Evolutionary conservation across 1,140 invertebrate species (phyloP).

Genomic region (Apis dorsata): DNA sequence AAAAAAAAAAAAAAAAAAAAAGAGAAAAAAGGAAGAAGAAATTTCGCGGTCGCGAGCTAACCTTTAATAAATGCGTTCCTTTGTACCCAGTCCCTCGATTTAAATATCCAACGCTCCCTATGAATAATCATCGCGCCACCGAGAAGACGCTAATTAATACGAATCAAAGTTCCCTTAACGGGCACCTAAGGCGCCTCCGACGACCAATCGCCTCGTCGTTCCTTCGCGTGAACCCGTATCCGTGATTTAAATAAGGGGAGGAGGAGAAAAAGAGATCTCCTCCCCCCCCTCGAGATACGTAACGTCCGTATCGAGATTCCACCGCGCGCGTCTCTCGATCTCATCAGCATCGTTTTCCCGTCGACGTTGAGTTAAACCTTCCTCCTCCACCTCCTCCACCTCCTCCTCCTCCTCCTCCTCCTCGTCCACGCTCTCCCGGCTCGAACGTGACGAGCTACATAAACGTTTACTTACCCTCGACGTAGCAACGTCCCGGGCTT

Average conservation of each 20-base stretch:
- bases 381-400: background rate
- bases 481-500: slow-evolving; percentile 26
- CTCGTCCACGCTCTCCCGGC: too few relatives aligned
- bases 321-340: slow-evolving; percentile 26
- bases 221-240: slow-evolving; percentile 15
- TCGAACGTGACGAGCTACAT: slow-evolving; percentile 63
- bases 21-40: background rate
- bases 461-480: slow-evolving; percentile 62
- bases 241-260: slow-evolving; percentile 33
- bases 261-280: background rate
- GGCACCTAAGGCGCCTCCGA: background rate
- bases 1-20: too few relatives aligned
- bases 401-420: background rate
- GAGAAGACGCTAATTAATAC: slow-evolving; percentile 22
- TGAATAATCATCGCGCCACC: slow-evolving; percentile 17
- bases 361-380: slow-evolving; percentile 36
- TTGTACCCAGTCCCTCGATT: background rate
- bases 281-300: background rate
- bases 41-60: background rate
- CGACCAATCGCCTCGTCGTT: background rate
- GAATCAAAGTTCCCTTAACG: slow-evolving; percentile 16
- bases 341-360: slow-evolving; percentile 47
- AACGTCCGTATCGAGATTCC: slow-evolving; percentile 32
- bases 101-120: slow-evolving; percentile 25
- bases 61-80: background rate